phyloP scores from a whole-genome alignment of 2,113 vertebrate species.

The sheep (Ovis aries) region ARS-UI_Ramb_v3.0 NC_056069.1:11573001-11573500 shows the following conservation, averaged over 20 bases:
- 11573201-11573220: not conserved
- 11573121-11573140: not conserved
- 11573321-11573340: not conserved
- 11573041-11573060: not conserved
- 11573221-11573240: not conserved
- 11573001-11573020: not conserved
- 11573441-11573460: not conserved
- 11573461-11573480: not conserved
- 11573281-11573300: slow-evolving; percentile 7
- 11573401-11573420: not conserved
- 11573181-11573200: not conserved
- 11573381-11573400: not conserved
- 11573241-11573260: slow-evolving; percentile 11
- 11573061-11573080: not conserved
- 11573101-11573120: not conserved
- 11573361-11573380: not conserved
- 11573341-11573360: not conserved
- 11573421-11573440: not conserved
- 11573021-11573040: not conserved
- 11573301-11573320: not conserved
- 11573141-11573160: not conserved
- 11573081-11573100: rapidly evolving
- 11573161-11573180: not conserved
- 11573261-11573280: slow-evolving; percentile 34
- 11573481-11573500: slow-evolving; percentile 30